Evolutionary conservation across 92 coral and sea anemone genomes (phyloP).

Genomic region (Blastomussa wellsi): DNA sequence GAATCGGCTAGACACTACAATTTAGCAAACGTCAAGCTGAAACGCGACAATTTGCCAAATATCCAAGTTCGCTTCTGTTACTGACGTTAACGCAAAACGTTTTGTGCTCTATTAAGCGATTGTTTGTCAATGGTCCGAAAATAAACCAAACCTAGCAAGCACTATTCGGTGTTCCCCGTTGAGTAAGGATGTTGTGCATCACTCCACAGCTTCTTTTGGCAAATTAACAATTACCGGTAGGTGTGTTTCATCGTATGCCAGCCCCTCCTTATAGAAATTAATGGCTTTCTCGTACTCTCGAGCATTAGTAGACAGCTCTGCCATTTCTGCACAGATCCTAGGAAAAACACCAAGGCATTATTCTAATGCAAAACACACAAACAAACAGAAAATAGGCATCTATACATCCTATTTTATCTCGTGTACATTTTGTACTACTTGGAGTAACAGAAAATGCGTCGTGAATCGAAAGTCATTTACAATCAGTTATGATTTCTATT

Average conservation of each 20-base stretch:
- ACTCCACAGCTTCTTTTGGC: too few species aligned
- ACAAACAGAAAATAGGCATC: background rate
- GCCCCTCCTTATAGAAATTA: constrained; percentile 90
- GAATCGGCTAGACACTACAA: background rate
- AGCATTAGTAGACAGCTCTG: constrained; percentile 80
- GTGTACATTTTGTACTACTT: background rate
- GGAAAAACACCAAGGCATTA: background rate
- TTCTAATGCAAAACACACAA: background rate
- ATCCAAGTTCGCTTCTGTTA: background rate
- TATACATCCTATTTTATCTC: background rate
- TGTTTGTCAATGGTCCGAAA: too few species aligned
- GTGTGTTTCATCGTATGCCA: constrained; percentile 80
- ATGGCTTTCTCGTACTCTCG: constrained; percentile 96
- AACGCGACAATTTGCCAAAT: background rate
- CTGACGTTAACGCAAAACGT: background rate
- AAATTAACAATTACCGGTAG: constrained; percentile 58
- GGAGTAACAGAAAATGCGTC: background rate
- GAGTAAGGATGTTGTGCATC: too few species aligned
- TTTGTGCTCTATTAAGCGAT: too few species aligned
- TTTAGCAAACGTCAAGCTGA: background rate
- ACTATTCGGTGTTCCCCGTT: too few species aligned
- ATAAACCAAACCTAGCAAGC: too few species aligned
- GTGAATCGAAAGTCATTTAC: background rate
- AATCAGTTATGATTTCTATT: too few species aligned
- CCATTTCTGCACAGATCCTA: constrained; percentile 97